Evolutionary conservation across 1,140 invertebrate species (phyloP), one percentile per base, ranked within the genome.

Genomic region (Acromyrmex heyeri): DNA sequence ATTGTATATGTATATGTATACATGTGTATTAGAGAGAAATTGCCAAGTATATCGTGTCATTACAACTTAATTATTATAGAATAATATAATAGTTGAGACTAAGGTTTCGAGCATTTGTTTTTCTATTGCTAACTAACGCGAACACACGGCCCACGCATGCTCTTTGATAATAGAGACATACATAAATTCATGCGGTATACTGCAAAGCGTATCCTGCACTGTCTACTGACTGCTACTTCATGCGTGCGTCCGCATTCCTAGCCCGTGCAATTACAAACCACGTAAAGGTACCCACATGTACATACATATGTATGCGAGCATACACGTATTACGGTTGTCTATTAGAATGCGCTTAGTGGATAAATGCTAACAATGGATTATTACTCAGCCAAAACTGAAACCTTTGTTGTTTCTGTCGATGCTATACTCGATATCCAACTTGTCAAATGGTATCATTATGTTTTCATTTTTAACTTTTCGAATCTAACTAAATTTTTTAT

Each of bases 211-310:
- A 83, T 88, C 69, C 77, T 61, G 62, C 67, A 64, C 69, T 81
- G 82, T 88, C 87, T 88, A 65, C 78, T 77, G 81, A 82, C 86
- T 88, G 92, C 88, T 91, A 92, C 91, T 92, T 92, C 88, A 92
- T 92, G 92, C 91, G 87, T 93, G 91, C 90, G 90, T 93, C 91
- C 92, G 92, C 93, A 93, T 93, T 93, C 93, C 92, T 92, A 92
- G 90, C 91, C 91, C 90, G 91, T 92, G 92, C 91, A 91, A 92
- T 93, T 92, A 92, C 89, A 61, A 62, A 87, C 87, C 64, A 65
- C 85, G 76, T 82, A 86, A 57, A 81, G 30, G 34, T 72, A 69
- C 8, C 6, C 14, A 27, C 14, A 18, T 24, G 14, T 48, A 14
- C 18, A 30, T 38, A 21, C n/a, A 30, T 30, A 48, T 59, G 59